Percentiles rank a stretch among this genome's conserved stretches.
Conservation (phyloP, 2,113 vertebrate genomes). For the Petrocephalus zakoni region DNA sequence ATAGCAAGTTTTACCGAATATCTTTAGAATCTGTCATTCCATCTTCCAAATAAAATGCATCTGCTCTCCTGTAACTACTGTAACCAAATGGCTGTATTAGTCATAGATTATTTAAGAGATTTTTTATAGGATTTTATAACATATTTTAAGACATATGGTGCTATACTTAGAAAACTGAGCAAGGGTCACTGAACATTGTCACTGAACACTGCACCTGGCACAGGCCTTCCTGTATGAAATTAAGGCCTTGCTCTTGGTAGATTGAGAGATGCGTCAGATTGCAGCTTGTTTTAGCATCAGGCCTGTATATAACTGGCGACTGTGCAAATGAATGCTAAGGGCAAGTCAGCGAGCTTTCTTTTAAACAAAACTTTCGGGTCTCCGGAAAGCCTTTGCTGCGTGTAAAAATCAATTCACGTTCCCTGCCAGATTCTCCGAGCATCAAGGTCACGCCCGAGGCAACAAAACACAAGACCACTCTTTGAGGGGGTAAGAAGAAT, state of each 20-base stretch:
- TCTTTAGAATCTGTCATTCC: not conserved
- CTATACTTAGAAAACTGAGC: not conserved
- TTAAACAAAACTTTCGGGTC: constrained; percentile 16
- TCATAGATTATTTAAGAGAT: not conserved
- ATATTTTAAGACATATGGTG: not conserved
- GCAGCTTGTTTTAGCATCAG: not conserved
- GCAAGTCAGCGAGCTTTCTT: constrained; percentile 8
- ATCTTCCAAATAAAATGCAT: not conserved
- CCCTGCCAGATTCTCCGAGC: constrained; percentile 15
- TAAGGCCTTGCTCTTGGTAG: not conserved
- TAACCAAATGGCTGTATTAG: not conserved
- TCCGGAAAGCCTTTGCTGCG: not conserved
- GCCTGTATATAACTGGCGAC: not conserved
- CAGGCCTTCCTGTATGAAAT: not conserved
- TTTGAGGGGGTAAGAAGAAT: not conserved
- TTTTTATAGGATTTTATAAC: not conserved
- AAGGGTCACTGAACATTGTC: not conserved
- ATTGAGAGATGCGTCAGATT: not conserved
- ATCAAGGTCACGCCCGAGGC: constrained; percentile 22
- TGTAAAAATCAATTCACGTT: constrained; percentile 17
- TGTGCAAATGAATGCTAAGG: constrained; percentile 13
- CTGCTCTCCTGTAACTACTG: not conserved
- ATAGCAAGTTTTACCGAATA: too few species aligned
- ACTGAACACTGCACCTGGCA: too few species aligned
- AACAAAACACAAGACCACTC: not conserved